phyloP scores from a whole-genome alignment of 2,797 vertebrate species.

The Limosa lapponica region DNA sequence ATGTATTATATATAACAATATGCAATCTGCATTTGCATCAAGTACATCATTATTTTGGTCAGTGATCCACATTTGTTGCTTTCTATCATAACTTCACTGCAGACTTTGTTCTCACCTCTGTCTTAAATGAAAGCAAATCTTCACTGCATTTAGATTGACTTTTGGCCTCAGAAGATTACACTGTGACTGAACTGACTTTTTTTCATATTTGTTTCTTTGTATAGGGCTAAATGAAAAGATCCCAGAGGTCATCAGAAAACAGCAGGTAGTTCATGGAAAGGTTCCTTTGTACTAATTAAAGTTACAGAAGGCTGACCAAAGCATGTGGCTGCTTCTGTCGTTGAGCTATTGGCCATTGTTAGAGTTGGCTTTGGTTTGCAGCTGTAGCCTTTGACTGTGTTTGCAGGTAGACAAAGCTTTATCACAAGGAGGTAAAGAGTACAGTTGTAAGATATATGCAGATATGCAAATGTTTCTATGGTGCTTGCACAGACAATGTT shows the following conservation, averaged over 20 bases:
- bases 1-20: constrained; percentile 89
- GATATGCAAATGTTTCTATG: constrained; percentile 93
- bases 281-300: constrained; percentile 99
- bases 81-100: constrained; percentile 87
- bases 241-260: constrained; percentile 99
- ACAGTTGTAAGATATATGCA: constrained; percentile 95
- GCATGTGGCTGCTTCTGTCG: constrained; percentile 94
- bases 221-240: constrained; percentile 97
- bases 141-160: constrained; percentile 85
- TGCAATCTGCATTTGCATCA: constrained; percentile 95
- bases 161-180: constrained; percentile 89
- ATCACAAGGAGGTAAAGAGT: constrained; percentile 98
- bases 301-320: constrained; percentile 97
- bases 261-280: constrained; percentile 97
- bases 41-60: constrained; percentile 98
- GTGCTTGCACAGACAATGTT: constrained; percentile 92
- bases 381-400: constrained; percentile 99
- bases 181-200: constrained; percentile 84
- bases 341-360: constrained; percentile 99
- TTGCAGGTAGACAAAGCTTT: constrained; percentile 99
- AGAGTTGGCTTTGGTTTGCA: constrained; percentile 99
- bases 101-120: constrained; percentile 84
- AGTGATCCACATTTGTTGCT: constrained; percentile 95
- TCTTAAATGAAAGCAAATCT: constrained; percentile 87
- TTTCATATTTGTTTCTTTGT: constrained; percentile 90